Conservation (phyloP, 2,888 invertebrate genomes). For the Periphyllus acericola region DNA sequence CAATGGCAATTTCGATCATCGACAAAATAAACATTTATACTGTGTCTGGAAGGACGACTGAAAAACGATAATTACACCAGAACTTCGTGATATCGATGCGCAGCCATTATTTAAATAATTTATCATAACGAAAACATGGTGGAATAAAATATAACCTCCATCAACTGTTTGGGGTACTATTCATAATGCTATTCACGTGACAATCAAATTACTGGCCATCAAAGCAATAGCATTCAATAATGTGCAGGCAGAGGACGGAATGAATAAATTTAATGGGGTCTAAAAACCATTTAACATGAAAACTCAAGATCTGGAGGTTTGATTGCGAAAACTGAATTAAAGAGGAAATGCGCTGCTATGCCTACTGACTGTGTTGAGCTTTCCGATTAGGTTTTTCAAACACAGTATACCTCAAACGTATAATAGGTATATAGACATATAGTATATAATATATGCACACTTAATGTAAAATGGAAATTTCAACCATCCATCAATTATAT, state of each 20-base stretch:
- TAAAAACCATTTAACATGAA: constrained; percentile 2
- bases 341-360: neutral
- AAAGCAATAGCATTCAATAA: constrained; percentile 6
- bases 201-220: neutral
- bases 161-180: neutral
- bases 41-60: neutral
- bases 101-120: neutral
- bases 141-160: neutral
- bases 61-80: neutral
- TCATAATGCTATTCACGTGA: constrained; percentile 6
- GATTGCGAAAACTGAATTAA: neutral
- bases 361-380: neutral
- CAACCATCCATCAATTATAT: neutral
- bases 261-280: neutral
- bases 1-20: neutral
- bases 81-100: neutral
- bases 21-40: neutral
- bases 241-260: neutral
- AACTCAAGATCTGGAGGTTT: neutral
- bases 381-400: neutral
- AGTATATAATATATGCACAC: too few relatives aligned
- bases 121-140: neutral
- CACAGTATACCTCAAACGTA: neutral
- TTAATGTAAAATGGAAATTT: neutral
- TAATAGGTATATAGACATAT: too few relatives aligned